Base-by-base conservation (phyloP, 2,888 invertebrate species). In the Agriopis marginaria region DNA sequence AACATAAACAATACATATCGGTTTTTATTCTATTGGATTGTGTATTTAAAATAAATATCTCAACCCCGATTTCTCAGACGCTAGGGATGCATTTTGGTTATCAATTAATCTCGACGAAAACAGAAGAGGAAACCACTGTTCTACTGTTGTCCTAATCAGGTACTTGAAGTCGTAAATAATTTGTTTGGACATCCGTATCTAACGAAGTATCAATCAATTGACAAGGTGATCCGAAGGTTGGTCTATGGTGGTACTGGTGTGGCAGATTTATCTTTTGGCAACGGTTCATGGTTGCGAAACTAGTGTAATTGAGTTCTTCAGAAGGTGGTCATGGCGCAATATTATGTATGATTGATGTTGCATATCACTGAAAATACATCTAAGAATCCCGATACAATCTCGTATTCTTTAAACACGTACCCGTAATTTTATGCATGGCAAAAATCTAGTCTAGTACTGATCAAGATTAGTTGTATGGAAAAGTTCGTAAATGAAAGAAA, bases 251-350 rank as follows among this genome's bases (percentile, higher is more conserved):
- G 63, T 58, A 66, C 45, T 49, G 42, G 12, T 49, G 42, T 17
- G 42, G 54, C 23, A 47, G 40, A 47, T 32, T 63, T 59, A 65
- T 68, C 66, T 53, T 66, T 73, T 73, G 72, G 70, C 73, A 73
- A 51, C 55, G 32, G n/a, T 55, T 71, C 59, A 71, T 68, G 68
- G 70, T 75, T 77, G 77, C 70, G 73, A 77, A 81, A 79, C 79
- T 73, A 74, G 76, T 77, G 69, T 70, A 67, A 74, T 73, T 71
- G 70, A 76, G 68, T 76, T 76, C 75, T 77, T 73, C 74, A 75
- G 74, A 76, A 74, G 72, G 70, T 75, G n/a, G 76, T 77, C 74
- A 77, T 74, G 70, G 75, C 74, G 75, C 74, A 75, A 59, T 45
- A 44, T 73, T 78, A 76, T 75, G 76, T 78, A 76, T 75, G 76